Evolutionary conservation across 2,113 vertebrate species (phyloP).

Genomic region (Ramphastos sulfuratus): DNA sequence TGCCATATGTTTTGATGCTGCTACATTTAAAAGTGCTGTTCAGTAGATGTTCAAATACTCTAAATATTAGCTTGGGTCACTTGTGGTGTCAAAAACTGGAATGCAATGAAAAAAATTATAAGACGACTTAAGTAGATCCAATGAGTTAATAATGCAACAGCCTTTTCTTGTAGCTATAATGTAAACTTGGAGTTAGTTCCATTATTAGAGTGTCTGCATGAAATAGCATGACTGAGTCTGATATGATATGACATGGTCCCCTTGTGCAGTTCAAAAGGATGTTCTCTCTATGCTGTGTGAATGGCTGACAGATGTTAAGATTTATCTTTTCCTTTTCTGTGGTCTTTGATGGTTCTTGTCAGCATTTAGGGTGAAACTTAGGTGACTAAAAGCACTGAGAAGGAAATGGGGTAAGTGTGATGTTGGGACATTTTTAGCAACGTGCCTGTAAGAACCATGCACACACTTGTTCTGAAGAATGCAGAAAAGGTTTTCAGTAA

Average conservation of each 20-base stretch:
- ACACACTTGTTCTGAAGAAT: slow-evolving; percentile 2
- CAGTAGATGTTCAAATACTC: not conserved
- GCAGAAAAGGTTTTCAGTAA: slow-evolving; percentile 59
- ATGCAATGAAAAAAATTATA: not conserved
- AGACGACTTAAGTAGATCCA: not conserved
- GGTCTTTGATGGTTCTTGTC: slow-evolving; percentile 53
- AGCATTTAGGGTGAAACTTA: slow-evolving; percentile 15
- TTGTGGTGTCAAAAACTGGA: not conserved
- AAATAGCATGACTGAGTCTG: not conserved
- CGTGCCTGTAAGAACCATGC: not conserved
- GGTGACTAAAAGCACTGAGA: not conserved
- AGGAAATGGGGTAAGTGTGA: not conserved
- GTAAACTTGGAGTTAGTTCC: slow-evolving; percentile 41
- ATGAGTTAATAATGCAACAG: slow-evolving; percentile 9
- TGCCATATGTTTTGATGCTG: not conserved
- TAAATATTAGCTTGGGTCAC: not conserved
- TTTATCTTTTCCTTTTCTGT: not conserved
- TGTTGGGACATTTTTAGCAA: slow-evolving; percentile 22
- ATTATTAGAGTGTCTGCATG: not conserved
- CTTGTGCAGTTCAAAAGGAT: not conserved
- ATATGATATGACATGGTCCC: not conserved
- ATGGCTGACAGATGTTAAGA: not conserved
- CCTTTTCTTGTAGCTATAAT: slow-evolving; percentile 49
- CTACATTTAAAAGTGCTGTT: not conserved
- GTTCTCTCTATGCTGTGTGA: not conserved